These are phyloP conservation scores for Drosophila engyochracea DNA, from an alignment of 2,888 invertebrate genomes.

Conservation along the genomic window DNA sequence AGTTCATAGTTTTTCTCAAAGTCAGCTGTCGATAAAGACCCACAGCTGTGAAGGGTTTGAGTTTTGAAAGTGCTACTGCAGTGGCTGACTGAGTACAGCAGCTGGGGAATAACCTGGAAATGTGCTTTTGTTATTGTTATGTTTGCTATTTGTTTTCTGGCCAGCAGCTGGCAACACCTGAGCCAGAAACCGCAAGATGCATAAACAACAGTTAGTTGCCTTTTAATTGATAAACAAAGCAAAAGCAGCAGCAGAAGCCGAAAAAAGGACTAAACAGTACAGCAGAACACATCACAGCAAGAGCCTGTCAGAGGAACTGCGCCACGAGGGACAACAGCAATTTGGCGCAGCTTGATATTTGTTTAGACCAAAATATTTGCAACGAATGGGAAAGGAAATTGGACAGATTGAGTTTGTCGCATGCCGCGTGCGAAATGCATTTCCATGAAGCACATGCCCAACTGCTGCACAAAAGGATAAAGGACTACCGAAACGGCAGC, in stretches of 20 bases:
- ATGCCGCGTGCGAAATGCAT: conserved; percentile 30
- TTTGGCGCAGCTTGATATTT: conserved; percentile 65
- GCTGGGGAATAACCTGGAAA: conserved; percentile 53
- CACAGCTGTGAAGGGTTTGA: conserved; percentile 38
- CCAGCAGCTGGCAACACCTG: conserved; percentile 55
- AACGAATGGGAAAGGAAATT: conserved; percentile 58
- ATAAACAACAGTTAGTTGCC: conserved; percentile 68
- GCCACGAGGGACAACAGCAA: conserved; percentile 34
- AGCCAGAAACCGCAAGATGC: conserved; percentile 60
- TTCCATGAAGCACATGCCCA: conserved; percentile 60
- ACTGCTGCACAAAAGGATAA: conserved; percentile 35
- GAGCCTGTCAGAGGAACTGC: conserved; percentile 43
- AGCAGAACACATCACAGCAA: conserved; percentile 35
- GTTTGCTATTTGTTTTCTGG: not conserved
- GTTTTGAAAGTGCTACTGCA: conserved; percentile 15
- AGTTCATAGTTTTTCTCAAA: not conserved
- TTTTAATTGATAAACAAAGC: conserved; percentile 66
- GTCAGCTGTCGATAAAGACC: conserved; percentile 1
- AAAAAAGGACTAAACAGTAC: not conserved
- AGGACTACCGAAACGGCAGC: conserved; percentile 68
- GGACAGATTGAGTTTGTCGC: conserved; percentile 20
- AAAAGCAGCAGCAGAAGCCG: conserved; percentile 23
- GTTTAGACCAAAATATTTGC: conserved; percentile 72
- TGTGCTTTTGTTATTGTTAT: conserved; percentile 31
- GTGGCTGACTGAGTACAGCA: conserved; percentile 12